phyloP scores from a whole-genome alignment of 2,888 invertebrate species.

The Mesorhabditis belari region DNA sequence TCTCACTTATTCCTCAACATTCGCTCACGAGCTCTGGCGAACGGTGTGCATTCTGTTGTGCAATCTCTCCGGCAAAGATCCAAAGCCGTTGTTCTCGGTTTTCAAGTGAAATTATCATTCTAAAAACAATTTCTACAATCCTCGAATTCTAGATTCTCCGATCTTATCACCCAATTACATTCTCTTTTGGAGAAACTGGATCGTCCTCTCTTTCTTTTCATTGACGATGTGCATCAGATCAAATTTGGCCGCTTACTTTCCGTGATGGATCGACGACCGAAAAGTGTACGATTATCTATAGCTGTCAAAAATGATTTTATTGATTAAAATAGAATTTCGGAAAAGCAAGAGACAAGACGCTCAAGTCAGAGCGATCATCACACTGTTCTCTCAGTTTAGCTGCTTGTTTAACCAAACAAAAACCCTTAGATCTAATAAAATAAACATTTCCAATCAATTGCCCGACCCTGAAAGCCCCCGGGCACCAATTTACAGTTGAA shows the following conservation, averaged over 20 bases:
- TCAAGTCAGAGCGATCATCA: background rate
- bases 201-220: slow-evolving; percentile 39
- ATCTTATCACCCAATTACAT: background rate
- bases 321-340: too few species aligned
- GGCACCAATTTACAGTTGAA: too few species aligned
- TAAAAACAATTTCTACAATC: background rate
- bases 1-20: slow-evolving; percentile 37
- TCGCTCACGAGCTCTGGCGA: slow-evolving; percentile 46
- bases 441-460: too few species aligned
- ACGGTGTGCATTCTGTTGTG: slow-evolving; percentile 19
- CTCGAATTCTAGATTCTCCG: background rate
- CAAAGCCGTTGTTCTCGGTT: slow-evolving; percentile 2
- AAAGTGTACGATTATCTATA: too few species aligned
- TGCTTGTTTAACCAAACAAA: too few species aligned
- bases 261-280: slow-evolving; percentile 12
- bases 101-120: slow-evolving; percentile 2
- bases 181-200: slow-evolving; percentile 14
- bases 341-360: background rate
- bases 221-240: slow-evolving; percentile 49
- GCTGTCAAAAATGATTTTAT: too few species aligned
- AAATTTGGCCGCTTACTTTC: slow-evolving; percentile 39
- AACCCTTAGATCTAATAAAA: too few species aligned
- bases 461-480: too few species aligned
- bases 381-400: too few species aligned
- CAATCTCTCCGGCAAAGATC: slow-evolving; percentile 11